phyloP scores from a whole-genome alignment of 2,113 vertebrate genomes.

The Megalops atlanticus region DNA sequence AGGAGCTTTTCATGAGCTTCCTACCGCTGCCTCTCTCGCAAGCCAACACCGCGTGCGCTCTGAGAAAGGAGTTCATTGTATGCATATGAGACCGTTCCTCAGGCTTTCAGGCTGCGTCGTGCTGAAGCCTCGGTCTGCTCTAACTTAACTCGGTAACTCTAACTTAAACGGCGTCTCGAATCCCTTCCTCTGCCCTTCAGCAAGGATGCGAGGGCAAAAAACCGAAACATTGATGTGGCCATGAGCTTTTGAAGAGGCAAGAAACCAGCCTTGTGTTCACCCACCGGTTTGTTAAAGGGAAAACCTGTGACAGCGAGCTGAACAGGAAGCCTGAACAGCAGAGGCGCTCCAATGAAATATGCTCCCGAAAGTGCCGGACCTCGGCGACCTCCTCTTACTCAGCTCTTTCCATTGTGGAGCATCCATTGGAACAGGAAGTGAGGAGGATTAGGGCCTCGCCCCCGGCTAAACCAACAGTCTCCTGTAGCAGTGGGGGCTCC shows the following conservation, averaged over 20 bases:
- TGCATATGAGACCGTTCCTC: background rate
- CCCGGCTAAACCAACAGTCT: slow-evolving; percentile 67
- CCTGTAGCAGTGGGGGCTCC: slow-evolving; percentile 47
- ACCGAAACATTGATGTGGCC: background rate
- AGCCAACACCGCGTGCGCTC: background rate
- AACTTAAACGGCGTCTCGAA: background rate
- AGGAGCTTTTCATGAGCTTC: slow-evolving; percentile 54
- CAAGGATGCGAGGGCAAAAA: background rate
- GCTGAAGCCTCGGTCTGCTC: background rate
- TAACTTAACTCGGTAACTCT: background rate
- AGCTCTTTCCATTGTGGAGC: slow-evolving; percentile 29
- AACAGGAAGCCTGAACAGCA: background rate
- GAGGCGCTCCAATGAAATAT: background rate
- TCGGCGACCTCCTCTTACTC: slow-evolving; percentile 10
- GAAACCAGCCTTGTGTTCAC: background rate
- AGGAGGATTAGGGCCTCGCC: slow-evolving; percentile 62
- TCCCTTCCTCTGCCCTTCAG: background rate
- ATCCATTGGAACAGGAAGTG: slow-evolving; percentile 65
- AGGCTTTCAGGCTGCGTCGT: background rate
- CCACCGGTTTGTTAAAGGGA: background rate
- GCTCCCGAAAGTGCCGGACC: background rate
- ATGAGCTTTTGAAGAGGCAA: background rate
- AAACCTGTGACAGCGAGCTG: too few species aligned
- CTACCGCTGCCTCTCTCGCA: slow-evolving; percentile 44
- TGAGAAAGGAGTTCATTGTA: background rate